Conservation (phyloP, 2,797 vertebrate species). For the Lacerta agilis region DNA sequence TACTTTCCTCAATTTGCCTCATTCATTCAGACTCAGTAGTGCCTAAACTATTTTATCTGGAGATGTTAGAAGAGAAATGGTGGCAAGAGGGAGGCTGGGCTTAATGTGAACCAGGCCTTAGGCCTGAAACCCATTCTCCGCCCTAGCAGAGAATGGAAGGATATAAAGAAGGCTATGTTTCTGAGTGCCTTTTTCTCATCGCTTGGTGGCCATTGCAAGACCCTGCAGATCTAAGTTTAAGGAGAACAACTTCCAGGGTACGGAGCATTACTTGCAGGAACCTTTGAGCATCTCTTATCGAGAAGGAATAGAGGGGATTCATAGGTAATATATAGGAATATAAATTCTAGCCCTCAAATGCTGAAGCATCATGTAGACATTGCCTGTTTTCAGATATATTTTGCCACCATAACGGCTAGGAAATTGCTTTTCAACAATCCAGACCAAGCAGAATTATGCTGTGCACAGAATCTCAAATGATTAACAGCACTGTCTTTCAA, state of each 20-base stretch:
- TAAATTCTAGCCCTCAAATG: not conserved
- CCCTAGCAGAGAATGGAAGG: too few species aligned
- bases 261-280: not conserved
- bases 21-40: too few species aligned
- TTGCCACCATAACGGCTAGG: not conserved
- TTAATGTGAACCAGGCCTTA: too few species aligned
- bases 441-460: not conserved
- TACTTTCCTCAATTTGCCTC: too few species aligned
- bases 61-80: too few species aligned
- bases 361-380: not conserved
- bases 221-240: not conserved
- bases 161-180: not conserved
- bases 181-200: not conserved
- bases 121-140: too few species aligned
- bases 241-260: not conserved
- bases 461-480: not conserved
- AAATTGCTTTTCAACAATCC: not conserved
- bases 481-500: not conserved
- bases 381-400: not conserved
- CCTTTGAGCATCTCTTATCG: not conserved
- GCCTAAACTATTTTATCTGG: too few species aligned
- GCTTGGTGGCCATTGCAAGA: not conserved
- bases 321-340: not conserved
- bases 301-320: not conserved
- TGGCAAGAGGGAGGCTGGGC: too few species aligned